Evolutionary conservation across 2,797 vertebrate genomes (phyloP).

Genomic region (Taenioides sp.): DNA sequence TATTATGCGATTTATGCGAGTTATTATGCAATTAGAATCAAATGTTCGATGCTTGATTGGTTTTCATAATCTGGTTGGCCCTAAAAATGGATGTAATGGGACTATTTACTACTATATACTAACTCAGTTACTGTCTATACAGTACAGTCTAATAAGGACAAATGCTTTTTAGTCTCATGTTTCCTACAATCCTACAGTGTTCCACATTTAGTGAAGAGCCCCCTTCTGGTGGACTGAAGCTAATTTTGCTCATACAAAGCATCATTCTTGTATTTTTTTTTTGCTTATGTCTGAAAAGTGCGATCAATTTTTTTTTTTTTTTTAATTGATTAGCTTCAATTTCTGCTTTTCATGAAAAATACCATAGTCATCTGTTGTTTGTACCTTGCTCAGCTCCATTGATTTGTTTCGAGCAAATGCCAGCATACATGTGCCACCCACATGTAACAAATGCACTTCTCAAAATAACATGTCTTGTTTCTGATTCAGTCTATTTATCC

Average conservation of each 20-base stretch:
- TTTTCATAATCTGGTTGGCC: too few species aligned
- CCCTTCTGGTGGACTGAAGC: background rate
- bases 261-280: background rate
- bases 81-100: too few species aligned
- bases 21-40: too few species aligned
- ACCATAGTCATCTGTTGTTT: background rate
- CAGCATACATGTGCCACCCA: background rate
- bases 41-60: too few species aligned
- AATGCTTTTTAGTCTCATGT: background rate
- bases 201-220: background rate
- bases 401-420: background rate
- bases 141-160: background rate
- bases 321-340: background rate
- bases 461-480: background rate
- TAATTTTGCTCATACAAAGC: background rate
- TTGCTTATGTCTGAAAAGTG: too few species aligned
- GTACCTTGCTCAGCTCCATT: background rate
- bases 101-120: too few species aligned
- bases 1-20: too few species aligned
- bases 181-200: background rate
- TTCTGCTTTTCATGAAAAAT: background rate
- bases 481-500: conserved; percentile 1
- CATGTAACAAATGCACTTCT: background rate
- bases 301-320: too few species aligned
- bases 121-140: background rate